These are phyloP conservation scores for Rallus limicola DNA, from an alignment of 2,113 vertebrate species.

Conservation along the genomic window DNA sequence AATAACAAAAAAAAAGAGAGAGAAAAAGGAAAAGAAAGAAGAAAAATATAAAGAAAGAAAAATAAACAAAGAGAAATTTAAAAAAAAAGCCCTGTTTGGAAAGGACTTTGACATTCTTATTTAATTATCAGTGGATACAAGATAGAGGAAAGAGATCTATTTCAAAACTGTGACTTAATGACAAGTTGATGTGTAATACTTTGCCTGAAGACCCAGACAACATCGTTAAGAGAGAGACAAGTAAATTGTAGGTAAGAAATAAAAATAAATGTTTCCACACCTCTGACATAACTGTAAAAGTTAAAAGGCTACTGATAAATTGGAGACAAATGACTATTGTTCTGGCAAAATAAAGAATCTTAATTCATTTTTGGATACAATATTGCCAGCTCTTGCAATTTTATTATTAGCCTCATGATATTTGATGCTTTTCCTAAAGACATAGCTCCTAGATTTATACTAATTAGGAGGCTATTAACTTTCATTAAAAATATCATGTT, in stretches of 20 bases:
- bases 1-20: neutral
- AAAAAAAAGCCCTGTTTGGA: neutral
- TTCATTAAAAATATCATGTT: conserved; percentile 4
- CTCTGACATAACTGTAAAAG: conserved; percentile 77
- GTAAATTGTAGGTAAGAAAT: conserved; percentile 78
- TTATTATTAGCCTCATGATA: conserved; percentile 39
- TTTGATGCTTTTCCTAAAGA: conserved; percentile 29
- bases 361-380: conserved; percentile 44
- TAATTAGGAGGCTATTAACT: conserved; percentile 41
- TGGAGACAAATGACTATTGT: conserved; percentile 63
- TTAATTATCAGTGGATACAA: conserved; percentile 66
- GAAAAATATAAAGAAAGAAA: neutral
- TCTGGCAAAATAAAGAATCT: conserved; percentile 49
- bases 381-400: conserved; percentile 36
- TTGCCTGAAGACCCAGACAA: conserved; percentile 78
- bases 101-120: conserved; percentile 47
- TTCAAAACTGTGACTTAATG: conserved; percentile 77
- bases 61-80: too few species aligned
- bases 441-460: conserved; percentile 19
- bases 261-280: conserved; percentile 78
- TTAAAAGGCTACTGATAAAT: conserved; percentile 72
- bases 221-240: conserved; percentile 72
- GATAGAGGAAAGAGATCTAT: conserved; percentile 64
- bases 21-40: neutral
- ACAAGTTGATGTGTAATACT: conserved; percentile 75